These are phyloP conservation scores for Sebastes diaconus DNA, from an alignment of 2,797 vertebrate species.

Conservation along the genomic window DNA sequence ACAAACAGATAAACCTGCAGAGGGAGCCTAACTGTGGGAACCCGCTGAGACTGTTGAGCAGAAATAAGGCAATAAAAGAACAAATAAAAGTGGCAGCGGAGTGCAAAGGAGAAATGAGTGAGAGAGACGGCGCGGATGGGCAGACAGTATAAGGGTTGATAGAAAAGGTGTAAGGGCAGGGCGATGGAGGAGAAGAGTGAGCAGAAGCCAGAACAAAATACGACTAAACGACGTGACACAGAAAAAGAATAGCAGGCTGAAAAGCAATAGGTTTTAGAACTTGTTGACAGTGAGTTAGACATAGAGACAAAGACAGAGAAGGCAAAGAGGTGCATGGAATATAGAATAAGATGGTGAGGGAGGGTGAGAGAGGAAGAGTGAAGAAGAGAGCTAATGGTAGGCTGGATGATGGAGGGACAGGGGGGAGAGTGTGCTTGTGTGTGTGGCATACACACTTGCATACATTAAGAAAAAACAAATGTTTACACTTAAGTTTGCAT, in stretches of 20 bases:
- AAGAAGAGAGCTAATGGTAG: background rate
- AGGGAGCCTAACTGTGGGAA: background rate
- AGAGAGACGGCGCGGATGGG: conserved; percentile 6
- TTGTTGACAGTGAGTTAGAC: conserved; percentile 40
- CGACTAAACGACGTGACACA: conserved; percentile 11
- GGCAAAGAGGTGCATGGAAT: conserved; percentile 18
- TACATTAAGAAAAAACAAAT: conserved; percentile 10
- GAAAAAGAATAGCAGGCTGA: background rate
- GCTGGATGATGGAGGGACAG: background rate
- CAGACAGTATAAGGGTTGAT: conserved; percentile 5
- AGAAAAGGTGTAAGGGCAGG: conserved; percentile 26
- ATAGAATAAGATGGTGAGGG: conserved; percentile 8
- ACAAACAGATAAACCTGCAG: conserved; percentile 15
- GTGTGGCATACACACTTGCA: conserved; percentile 1
- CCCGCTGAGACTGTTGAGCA: conserved; percentile 27
- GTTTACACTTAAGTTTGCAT: background rate
- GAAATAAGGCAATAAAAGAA: conserved; percentile 31
- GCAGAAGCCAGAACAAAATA: conserved; percentile 6
- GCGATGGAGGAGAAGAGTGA: background rate
- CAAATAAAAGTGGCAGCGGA: conserved; percentile 23
- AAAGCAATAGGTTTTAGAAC: conserved; percentile 21
- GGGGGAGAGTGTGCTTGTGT: background rate
- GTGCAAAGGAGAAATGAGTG: conserved; percentile 9
- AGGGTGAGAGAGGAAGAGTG: conserved; percentile 15
- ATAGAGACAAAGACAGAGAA: conserved; percentile 23